A percentile compares a stretch with the other conserved stretches of the same genome.
phyloP scores from a whole-genome alignment of 2,113 vertebrate species.

The Gasterosteus nipponicus region DNA sequence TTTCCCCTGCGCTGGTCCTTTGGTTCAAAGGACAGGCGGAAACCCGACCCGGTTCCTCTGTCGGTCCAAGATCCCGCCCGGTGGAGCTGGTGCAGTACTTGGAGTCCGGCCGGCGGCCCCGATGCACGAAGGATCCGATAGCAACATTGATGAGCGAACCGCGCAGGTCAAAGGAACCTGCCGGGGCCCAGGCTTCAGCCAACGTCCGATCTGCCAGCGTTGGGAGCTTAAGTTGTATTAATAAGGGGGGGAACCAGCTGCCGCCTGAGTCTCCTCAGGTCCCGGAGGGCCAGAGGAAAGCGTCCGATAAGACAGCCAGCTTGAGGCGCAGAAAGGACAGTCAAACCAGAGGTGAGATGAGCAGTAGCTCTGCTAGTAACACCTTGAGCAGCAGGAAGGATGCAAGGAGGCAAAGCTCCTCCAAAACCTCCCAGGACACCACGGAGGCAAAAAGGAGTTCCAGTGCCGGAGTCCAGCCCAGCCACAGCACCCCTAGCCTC shows the following conservation, averaged over 20 bases:
- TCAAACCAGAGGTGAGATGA: conserved; percentile 71
- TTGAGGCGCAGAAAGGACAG: conserved; percentile 68
- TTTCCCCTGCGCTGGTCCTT: conserved; percentile 86
- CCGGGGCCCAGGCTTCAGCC: conserved; percentile 31
- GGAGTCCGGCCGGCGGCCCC: conserved; percentile 89
- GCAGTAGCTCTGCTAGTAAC: conserved; percentile 61
- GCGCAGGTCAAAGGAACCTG: conserved; percentile 72
- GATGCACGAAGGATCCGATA: conserved; percentile 84
- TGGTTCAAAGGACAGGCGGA: conserved; percentile 77
- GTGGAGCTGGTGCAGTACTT: conserved; percentile 89
- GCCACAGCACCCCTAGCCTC: conserved; percentile 65
- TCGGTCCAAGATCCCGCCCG: conserved; percentile 41
- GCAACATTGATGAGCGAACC: conserved; percentile 65
- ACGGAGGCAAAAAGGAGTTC: conserved; percentile 38
- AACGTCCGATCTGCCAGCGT: conserved; percentile 34
- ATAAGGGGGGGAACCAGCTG: conserved; percentile 18
- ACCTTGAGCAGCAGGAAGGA: conserved; percentile 76
- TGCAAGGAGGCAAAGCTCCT: conserved; percentile 58
- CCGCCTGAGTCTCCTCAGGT: conserved; percentile 5
- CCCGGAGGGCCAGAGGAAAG: conserved; percentile 63
- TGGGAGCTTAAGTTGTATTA: conserved; percentile 45
- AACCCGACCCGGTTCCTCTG: conserved; percentile 67
- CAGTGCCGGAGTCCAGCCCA: conserved; percentile 58
- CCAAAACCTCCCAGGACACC: conserved; percentile 50
- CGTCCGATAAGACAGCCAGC: conserved; percentile 53